Evolutionary conservation across 2,797 vertebrate species (phyloP).

Genomic region (Lerista edwardsae): DNA sequence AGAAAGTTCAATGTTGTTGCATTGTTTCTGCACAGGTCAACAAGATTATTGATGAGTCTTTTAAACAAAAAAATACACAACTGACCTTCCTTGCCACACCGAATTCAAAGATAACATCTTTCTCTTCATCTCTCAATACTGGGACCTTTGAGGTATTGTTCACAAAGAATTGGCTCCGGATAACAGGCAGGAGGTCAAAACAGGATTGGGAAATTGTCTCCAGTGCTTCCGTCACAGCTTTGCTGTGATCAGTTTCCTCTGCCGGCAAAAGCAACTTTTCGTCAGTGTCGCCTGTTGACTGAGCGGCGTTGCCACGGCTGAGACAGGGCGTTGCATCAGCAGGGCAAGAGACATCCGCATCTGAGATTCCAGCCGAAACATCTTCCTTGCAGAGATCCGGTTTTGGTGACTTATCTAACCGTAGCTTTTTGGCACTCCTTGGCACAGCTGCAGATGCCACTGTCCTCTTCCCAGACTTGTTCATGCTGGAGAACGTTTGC

Average conservation of each 20-base stretch:
- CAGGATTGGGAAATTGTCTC: conserved; percentile 82
- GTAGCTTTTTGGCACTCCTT: conserved; percentile 84
- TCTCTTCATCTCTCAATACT: conserved; percentile 90
- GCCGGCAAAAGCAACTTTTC: conserved; percentile 22
- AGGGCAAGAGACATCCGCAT: not conserved
- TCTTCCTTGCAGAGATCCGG: conserved; percentile 12
- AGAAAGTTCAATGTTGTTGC: not conserved
- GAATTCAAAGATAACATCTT: conserved; percentile 86
- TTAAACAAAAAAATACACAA: not conserved
- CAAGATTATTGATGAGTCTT: not conserved
- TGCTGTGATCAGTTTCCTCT: conserved; percentile 46
- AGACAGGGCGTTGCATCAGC: not conserved
- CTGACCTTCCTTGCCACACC: conserved; percentile 82
- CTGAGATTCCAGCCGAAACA: not conserved
- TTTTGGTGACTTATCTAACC: conserved; percentile 76
- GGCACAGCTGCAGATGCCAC: conserved; percentile 65
- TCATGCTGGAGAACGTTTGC: conserved; percentile 23
- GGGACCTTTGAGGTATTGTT: conserved; percentile 87
- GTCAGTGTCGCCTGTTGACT: not conserved
- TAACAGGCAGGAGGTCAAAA: conserved; percentile 91
- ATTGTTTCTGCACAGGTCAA: not conserved
- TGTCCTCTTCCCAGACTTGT: conserved; percentile 74
- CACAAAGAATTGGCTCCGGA: conserved; percentile 85
- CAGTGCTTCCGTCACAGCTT: conserved; percentile 68
- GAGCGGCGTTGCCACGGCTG: conserved; percentile 1